Percentiles rank a stretch among this genome's conserved stretches.
These are phyloP conservation scores for Dissostichus mawsoni DNA, from an alignment of 2,113 vertebrate species.

Conservation along the genomic window DNA sequence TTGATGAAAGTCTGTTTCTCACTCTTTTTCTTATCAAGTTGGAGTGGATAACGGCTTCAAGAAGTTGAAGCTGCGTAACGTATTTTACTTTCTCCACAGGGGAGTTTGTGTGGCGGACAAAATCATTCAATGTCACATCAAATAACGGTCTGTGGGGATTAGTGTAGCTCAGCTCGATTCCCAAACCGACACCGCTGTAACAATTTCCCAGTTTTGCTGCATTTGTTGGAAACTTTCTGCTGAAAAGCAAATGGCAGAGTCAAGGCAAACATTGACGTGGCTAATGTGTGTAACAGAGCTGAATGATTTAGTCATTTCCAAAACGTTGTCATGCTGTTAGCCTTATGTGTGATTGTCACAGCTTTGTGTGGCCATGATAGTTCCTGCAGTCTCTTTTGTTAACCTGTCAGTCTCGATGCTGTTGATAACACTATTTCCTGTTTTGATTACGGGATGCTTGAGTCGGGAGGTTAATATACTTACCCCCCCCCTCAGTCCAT, in stretches of 20 bases:
- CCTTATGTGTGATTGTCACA: background rate
- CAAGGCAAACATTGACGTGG: slow-evolving; percentile 34
- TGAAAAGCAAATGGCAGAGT: slow-evolving; percentile 26
- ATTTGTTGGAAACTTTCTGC: slow-evolving; percentile 34
- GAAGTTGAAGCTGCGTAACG: slow-evolving; percentile 30
- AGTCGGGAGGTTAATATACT: slow-evolving; percentile 53
- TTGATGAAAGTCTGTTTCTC: slow-evolving; percentile 18
- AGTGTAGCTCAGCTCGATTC: slow-evolving; percentile 17
- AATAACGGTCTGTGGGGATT: slow-evolving; percentile 35
- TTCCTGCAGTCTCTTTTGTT: slow-evolving; percentile 7
- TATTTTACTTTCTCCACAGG: slow-evolving; percentile 12
- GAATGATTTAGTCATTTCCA: slow-evolving; percentile 22
- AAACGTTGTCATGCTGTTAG: slow-evolving; percentile 7
- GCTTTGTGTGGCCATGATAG: slow-evolving; percentile 13
- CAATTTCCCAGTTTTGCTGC: slow-evolving; percentile 27
- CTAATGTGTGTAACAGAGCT: slow-evolving; percentile 36
- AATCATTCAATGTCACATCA: slow-evolving; percentile 41
- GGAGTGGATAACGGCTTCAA: background rate
- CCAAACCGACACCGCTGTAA: slow-evolving; percentile 34
- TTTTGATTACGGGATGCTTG: slow-evolving; percentile 44
- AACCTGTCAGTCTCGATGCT: slow-evolving; percentile 23
- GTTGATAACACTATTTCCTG: slow-evolving; percentile 36
- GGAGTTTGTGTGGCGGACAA: slow-evolving; percentile 30
- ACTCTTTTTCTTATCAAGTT: slow-evolving; percentile 4
- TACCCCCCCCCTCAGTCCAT: slow-evolving; percentile 27